Base-by-base conservation (phyloP, 2,113 vertebrate species). In the Sarotherodon lohbergeri region DNA sequence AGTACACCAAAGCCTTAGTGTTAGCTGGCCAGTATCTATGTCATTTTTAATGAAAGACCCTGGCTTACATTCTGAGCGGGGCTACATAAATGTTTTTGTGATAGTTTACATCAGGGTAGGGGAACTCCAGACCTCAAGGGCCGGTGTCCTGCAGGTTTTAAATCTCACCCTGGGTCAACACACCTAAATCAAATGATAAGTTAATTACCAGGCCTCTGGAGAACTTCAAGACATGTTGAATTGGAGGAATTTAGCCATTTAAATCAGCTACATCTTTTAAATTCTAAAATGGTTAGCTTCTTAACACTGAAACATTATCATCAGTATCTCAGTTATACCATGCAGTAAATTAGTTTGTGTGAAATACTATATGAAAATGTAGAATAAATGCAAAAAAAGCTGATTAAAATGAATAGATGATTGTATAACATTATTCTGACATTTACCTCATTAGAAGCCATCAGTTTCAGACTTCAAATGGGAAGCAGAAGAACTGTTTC, bases 371-470 rank as follows among this genome's bases (percentile, higher is more conserved):
- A 24, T 4, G 8, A 57, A 79, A 68, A 48, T 29, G 6, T 29
- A 76, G 24, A 27, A 19, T 29, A 17, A 76, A 76, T 46, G 1
- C 32, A 61, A 63, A 63, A 63, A 29, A 50, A 19, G 3, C 22
- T 43, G 66, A 55, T 78, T 1, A 36, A 43, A 52, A 73, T 29
- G 9, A 19, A 14, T 41, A 22, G 0, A 17, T 57, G 39, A 80
- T 50, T 3, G 3, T 43, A 14, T 9, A 16, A 0, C 0, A 0
- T 8, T 24, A 46, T 32, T 81, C 16, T 34, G 5, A 71, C 7
- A 59, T n/a, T 24, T 56, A 19, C 24, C 8, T 39, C 39, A n/a
- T 84, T 34, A 48, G 13, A 66, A 27, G 17, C 48, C 7, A 9
- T 9, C 3, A 71, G 3, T 34, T 63, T 27, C 59, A 68, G 24